A percentile compares a stretch with the other conserved stretches of the same genome.
phyloP scores from a whole-genome alignment of 2,113 vertebrate species.

The Seriola quinqueradiata region DNA sequence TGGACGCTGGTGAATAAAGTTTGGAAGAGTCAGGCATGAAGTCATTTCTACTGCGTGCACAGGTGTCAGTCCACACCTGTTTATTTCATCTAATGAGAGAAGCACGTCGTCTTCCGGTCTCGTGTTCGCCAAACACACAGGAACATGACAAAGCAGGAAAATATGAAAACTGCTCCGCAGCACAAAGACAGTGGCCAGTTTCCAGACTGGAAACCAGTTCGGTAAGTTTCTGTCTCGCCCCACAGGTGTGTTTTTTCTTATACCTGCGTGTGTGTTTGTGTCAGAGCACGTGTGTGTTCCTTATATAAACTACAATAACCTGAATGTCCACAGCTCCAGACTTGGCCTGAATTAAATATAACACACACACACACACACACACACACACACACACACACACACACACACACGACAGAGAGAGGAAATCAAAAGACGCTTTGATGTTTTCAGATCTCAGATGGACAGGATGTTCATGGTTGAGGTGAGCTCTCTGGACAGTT shows the following conservation, averaged over 20 bases:
- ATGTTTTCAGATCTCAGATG: conserved; percentile 64
- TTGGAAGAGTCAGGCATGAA: too few species aligned
- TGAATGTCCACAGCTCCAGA: conserved; percentile 28
- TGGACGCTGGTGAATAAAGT: too few species aligned
- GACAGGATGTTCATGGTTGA: conserved; percentile 43
- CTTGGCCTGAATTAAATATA: conserved; percentile 32
- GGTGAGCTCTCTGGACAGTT: conserved; percentile 30
- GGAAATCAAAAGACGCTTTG: conserved; percentile 66
- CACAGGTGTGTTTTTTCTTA: neutral
- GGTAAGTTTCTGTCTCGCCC: neutral
- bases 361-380: conserved; percentile 10
- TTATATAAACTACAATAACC: conserved; percentile 20
- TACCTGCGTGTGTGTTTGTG: neutral
- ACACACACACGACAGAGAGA: neutral
- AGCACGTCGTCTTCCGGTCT: neutral
- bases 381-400: conserved; percentile 16
- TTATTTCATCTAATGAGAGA: too few species aligned
- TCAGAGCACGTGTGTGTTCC: conserved; percentile 13
- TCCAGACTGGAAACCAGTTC: conserved; percentile 53
- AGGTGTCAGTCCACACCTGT: too few species aligned
- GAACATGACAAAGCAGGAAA: neutral
- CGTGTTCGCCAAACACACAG: too few species aligned
- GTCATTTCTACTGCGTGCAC: too few species aligned
- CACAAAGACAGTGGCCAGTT: neutral
- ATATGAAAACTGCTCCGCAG: neutral